Conservation (phyloP, 2,888 invertebrate species). For the Spilarctia lutea region DNA sequence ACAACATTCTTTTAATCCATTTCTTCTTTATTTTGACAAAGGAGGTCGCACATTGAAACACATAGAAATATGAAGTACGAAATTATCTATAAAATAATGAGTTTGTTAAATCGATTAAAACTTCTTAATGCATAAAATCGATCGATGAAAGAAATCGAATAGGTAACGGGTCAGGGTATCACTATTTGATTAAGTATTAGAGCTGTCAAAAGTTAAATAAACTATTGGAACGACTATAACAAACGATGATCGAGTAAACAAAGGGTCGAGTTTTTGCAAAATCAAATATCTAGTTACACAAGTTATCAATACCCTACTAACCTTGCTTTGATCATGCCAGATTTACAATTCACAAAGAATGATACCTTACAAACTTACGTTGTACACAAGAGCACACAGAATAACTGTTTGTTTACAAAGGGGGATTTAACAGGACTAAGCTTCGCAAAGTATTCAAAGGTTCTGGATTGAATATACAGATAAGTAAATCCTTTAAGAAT, state of each 20-base stretch:
- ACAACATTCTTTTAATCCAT: no score
- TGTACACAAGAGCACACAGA: background rate
- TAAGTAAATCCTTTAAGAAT: background rate
- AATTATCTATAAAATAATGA: no score
- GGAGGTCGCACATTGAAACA: no score
- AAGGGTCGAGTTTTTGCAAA: background rate
- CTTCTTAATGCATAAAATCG: no score
- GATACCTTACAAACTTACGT: background rate
- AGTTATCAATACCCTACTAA: background rate
- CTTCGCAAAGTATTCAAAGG: background rate
- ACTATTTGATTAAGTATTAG: no score
- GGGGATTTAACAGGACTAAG: background rate
- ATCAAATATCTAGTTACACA: background rate
- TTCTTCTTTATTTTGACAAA: no score
- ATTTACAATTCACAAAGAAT: slow-evolving; percentile 1
- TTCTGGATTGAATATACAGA: background rate
- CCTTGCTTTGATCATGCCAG: background rate
- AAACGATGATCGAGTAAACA: background rate
- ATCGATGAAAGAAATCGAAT: no score
- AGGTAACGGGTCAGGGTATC: no score
- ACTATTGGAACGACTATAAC: no score
- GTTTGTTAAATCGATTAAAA: no score
- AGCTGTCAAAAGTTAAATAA: no score
- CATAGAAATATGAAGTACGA: no score
- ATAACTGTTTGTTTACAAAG: background rate